phyloP scores from a whole-genome alignment of 2,797 vertebrate species.

The Furcifer pardalis region DNA sequence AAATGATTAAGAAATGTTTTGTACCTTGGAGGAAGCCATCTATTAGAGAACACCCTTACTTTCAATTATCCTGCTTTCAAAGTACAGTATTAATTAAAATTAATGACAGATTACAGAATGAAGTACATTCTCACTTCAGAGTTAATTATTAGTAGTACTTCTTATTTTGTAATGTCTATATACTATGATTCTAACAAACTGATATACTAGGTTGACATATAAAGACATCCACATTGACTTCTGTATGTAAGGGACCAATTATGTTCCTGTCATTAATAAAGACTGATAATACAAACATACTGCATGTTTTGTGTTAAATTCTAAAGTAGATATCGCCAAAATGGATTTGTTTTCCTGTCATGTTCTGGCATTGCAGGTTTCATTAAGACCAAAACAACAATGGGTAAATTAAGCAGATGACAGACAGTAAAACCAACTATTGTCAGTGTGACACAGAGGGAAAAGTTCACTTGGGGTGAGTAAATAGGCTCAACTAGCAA shows the following conservation, averaged over 20 bases:
- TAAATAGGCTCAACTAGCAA: background rate
- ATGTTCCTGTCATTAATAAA: constrained; percentile 26
- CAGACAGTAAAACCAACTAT: background rate
- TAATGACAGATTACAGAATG: background rate
- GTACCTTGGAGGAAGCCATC: background rate
- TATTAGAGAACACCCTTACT: background rate
- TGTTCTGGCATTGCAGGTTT: background rate
- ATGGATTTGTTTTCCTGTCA: background rate
- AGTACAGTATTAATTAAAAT: background rate
- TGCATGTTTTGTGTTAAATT: background rate
- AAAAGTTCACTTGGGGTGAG: background rate
- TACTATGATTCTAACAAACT: background rate
- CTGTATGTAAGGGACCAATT: constrained; percentile 39
- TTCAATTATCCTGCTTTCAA: constrained; percentile 3
- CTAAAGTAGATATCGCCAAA: background rate
- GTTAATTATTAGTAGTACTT: background rate
- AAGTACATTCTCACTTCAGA: background rate
- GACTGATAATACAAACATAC: constrained; percentile 36
- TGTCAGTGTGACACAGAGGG: background rate
- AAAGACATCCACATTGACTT: constrained; percentile 52
- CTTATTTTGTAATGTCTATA: background rate
- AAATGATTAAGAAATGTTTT: background rate
- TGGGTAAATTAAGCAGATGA: background rate
- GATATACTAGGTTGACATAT: constrained; percentile 37
- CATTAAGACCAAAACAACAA: background rate